Base-by-base conservation (phyloP, 2,113 vertebrate species). In the Ancistrus triradiatus region DNA sequence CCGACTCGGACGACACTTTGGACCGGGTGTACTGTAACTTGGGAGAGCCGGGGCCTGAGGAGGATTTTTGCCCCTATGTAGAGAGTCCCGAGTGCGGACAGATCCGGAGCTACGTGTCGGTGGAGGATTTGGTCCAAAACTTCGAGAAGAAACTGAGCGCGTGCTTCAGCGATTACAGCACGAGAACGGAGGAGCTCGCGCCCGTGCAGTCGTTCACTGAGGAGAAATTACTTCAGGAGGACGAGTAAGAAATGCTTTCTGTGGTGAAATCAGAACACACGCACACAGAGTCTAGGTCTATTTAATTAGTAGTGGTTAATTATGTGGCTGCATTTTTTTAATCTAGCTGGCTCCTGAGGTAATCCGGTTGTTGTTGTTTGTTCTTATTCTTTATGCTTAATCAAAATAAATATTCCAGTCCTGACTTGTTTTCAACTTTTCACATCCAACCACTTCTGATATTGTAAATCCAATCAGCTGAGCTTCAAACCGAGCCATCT, bases 81-180 rank as follows among this genome's bases (percentile, higher is more conserved):
- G 88, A 89, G 78, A 87, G 84, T 83, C 76, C 84, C 73, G 89
- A 90, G 76, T 85, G 83, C 8, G 89, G 85, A 44, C 86, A 90
- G 71, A 86, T 83, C 50, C 85, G 81, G 70, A 84, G 87, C 77
- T 88, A 89, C 82, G 80, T 80, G 21, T 89, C 90, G 50, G 84
- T 87, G 87, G 88, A 89, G 72, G 89, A 91, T 70, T 84, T 92
- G 67, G 86, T 86, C 3, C 90, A 91, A 64, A 91, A 91, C 74
- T 84, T 98, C 78, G 88, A 92, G 60, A 89, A 91, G 70, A 93
- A 91, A 81, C 85, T 98, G 59, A 92, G 87, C 4, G 85, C 91
- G 31, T 97, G 94, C 65, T 98, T 98, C 75, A 89, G 89, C 58
- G 87, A 88, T 60, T 81, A 87, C 43, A 84, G 86, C 83, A 77